These are phyloP conservation scores for Pseudochirops corinnae DNA, from an alignment of 2,797 vertebrate genomes.

Conservation along the genomic window DNA sequence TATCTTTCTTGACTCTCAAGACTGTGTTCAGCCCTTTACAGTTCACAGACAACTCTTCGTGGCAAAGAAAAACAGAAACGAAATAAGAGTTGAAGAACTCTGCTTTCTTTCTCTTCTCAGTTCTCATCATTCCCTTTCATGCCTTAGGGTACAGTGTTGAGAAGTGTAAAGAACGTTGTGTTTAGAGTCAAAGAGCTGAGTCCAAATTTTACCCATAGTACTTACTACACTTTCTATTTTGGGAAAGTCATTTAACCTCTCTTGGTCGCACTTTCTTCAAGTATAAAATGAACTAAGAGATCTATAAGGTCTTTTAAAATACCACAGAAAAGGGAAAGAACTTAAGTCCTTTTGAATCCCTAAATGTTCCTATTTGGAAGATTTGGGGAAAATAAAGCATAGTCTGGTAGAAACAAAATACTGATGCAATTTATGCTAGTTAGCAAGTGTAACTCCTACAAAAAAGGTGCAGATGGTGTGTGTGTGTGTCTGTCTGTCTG, in stretches of 20 bases:
- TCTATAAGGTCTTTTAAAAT: neutral
- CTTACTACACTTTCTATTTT: neutral
- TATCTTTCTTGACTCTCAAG: neutral
- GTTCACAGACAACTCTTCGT: neutral
- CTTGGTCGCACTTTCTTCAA: neutral
- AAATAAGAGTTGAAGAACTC: neutral
- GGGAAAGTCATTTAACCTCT: neutral
- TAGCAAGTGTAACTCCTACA: neutral
- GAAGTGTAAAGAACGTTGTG: neutral
- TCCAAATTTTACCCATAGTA: neutral
- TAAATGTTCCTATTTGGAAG: neutral
- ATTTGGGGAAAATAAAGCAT: neutral
- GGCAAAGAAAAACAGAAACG: neutral
- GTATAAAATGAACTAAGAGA: neutral
- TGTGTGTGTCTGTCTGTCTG: too few relatives aligned
- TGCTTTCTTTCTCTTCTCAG: neutral
- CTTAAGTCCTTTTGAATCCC: neutral
- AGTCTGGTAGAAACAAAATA: neutral
- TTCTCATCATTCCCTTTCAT: neutral
- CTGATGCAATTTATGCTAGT: neutral
- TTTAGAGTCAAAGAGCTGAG: neutral
- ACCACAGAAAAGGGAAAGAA: neutral
- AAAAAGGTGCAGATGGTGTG: neutral
- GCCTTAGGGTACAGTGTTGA: neutral
- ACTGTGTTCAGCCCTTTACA: neutral